Evolutionary conservation across 1,140 invertebrate genomes (phyloP), one percentile per base, ranked within the genome.

Genomic region (Conus ventricosus): DNA sequence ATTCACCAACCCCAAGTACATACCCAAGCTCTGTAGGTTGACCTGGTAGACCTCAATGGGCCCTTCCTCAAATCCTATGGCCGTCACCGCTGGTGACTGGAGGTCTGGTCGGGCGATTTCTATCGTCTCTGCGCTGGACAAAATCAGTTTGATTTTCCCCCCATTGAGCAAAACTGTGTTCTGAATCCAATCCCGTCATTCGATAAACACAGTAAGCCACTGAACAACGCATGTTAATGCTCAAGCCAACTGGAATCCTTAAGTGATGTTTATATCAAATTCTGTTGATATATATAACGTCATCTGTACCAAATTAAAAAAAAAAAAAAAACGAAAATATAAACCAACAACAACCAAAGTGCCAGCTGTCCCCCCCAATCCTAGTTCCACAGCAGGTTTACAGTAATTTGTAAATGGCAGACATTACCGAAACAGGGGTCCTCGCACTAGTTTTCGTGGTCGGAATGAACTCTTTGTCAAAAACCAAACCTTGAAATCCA

Each of bases 61-160:
- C 25, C 97, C 97, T 96, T 96, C 96, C 94, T 97, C 96, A 94
- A 96, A 96, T 11, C 96, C 96, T 86, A 96, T 93, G n/a, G 96
- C 96, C 39, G 96, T 96, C 67, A 97, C 88, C 90, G n/a, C 96
- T 96, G n/a, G 90, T 88, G 95, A 91, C 89, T 27, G 8, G 90
- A 82, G n/a, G 76, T 93, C 90, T 54, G 89, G 76, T 75, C 92
- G 86, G 20, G 85, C 51, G 83, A 94, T 92, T 55, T 92, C 96
- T 90, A 97, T 96, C 96, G 96, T 97, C 6, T 96, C 91, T 6
- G 96, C 96, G 92, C 97, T 96, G 87, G 13, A 91, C 78, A 15
- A n/a, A n/a, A 80, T 51, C 85, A 85, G 15, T 17, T 2, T 4
- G 17, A 84, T 5, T 23, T 25, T 10, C 23, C 8, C 54, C 10